Conservation (phyloP, 92 coral and sea anemone species). For the Chrysogorgia sp. region DNA sequence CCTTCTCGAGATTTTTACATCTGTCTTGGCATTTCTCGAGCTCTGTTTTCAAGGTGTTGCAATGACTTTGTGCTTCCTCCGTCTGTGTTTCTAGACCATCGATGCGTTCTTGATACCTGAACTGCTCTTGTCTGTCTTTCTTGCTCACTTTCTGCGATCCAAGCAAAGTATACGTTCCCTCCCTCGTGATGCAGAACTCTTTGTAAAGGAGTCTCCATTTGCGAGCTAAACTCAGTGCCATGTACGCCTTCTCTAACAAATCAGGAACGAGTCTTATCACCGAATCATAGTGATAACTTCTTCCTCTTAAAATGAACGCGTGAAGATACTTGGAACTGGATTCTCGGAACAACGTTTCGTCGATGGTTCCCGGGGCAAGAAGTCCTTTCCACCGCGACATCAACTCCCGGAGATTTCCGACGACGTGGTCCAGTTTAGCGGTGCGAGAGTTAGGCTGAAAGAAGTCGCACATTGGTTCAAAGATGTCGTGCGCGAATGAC, state of each 20-base stretch:
- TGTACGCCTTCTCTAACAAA: slow-evolving; percentile 83
- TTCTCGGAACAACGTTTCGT: slow-evolving; percentile 73
- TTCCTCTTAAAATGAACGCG: slow-evolving; percentile 72
- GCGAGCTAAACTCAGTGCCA: slow-evolving; percentile 82
- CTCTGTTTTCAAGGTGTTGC: slow-evolving; percentile 66
- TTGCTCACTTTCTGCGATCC: slow-evolving; percentile 53
- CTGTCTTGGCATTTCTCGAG: slow-evolving; percentile 74
- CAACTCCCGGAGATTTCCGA: slow-evolving; percentile 73
- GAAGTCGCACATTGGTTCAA: slow-evolving; percentile 77
- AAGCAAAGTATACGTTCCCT: slow-evolving; percentile 67
- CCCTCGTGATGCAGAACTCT: slow-evolving; percentile 44
- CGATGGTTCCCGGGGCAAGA: slow-evolving; percentile 75
- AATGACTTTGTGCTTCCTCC: slow-evolving; percentile 75
- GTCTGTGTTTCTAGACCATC: slow-evolving; percentile 68
- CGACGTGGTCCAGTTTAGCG: slow-evolving; percentile 62
- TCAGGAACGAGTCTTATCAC: slow-evolving; percentile 88
- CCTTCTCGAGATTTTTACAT: slow-evolving; percentile 77
- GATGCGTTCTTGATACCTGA: slow-evolving; percentile 56
- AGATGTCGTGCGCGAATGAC: slow-evolving; percentile 66
- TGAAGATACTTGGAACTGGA: slow-evolving; percentile 73
- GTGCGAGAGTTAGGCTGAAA: slow-evolving; percentile 62
- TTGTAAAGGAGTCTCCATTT: slow-evolving; percentile 80
- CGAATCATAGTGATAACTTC: slow-evolving; percentile 81
- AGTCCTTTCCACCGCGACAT: slow-evolving; percentile 73
- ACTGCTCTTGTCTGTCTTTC: slow-evolving; percentile 50